phyloP scores from a whole-genome alignment of 2,113 vertebrate species.

The Bambusicola thoracicus region DNA sequence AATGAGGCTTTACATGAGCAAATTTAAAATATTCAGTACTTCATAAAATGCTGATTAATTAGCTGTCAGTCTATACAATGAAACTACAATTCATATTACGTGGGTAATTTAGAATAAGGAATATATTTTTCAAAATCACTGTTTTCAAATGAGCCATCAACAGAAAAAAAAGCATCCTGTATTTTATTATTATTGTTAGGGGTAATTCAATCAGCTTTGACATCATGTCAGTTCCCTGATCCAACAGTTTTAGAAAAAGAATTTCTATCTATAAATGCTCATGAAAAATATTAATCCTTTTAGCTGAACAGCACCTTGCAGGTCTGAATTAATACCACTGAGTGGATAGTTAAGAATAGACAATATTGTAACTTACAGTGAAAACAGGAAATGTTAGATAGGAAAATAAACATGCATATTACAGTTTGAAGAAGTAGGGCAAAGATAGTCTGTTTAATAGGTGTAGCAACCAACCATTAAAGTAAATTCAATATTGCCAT shows the following conservation, averaged over 20 bases:
- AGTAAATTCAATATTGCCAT: not conserved
- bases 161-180: not conserved
- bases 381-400: not conserved
- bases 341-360: not conserved
- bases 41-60: not conserved
- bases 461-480: not conserved
- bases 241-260: not conserved
- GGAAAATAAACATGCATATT: not conserved
- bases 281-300: slow-evolving; percentile 24
- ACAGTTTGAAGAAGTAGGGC: not conserved
- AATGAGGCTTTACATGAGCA: not conserved
- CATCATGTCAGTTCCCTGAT: not conserved
- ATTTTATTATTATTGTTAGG: not conserved
- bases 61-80: not conserved
- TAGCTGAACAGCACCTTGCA: not conserved
- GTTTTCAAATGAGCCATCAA: not conserved
- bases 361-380: not conserved
- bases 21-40: not conserved
- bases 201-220: not conserved
- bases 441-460: not conserved
- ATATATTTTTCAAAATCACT: not conserved
- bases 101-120: not conserved
- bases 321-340: not conserved
- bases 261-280: not conserved
- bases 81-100: not conserved